Base-by-base conservation (phyloP, 2,888 invertebrate genomes). In the Pilophorus perplexus region DNA sequence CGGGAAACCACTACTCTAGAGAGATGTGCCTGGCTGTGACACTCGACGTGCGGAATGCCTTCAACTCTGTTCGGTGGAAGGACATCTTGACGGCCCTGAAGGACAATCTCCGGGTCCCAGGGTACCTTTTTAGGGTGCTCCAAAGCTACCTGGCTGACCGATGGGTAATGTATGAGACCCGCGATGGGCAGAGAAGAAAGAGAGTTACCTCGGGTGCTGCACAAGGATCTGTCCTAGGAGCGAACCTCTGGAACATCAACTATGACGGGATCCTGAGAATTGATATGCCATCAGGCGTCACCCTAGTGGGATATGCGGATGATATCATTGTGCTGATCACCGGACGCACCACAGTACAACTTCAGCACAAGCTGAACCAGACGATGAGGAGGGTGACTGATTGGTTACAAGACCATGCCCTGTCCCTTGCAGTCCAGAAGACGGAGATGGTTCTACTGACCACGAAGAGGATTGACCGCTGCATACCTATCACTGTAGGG, bases 51-150 rank as follows among this genome's bases (percentile, higher is more conserved):
- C 33, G 46, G 27, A 67, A 69, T 37, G 55, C 72, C n/a, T 73
- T 73, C 50, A 72, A 73, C 27, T 69, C 71, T 14, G 71, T 70
- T 2, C 60, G 66, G n/a, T 72, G 71, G 72, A 46, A 48, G 10
- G 42, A 44, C 22, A 68, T 68, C 44, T 10, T 71, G 62, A 18
- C 28, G 10, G 70, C 69, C 12, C 65, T 73, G n/a, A 46, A 57
- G 23, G 20, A 20, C n/a, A 37, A 23, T 40, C 70, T 67, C 38
- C n/a, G 20, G 4, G 14, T 57, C 8, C 70, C 71, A 6, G 20
- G 23, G 3, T 72, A 73, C 48, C 66, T 74, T 1, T 48, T 6
- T 23, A 27, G 66, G n/a, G 57, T 72, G 10, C 20, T 72, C 4
- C 59, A 52, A 22, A 67, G 59, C 62, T 73, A 73, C 66, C 66